Base-by-base conservation (phyloP, 2,888 invertebrate genomes). In the Amblyjoppa proteus region DNA sequence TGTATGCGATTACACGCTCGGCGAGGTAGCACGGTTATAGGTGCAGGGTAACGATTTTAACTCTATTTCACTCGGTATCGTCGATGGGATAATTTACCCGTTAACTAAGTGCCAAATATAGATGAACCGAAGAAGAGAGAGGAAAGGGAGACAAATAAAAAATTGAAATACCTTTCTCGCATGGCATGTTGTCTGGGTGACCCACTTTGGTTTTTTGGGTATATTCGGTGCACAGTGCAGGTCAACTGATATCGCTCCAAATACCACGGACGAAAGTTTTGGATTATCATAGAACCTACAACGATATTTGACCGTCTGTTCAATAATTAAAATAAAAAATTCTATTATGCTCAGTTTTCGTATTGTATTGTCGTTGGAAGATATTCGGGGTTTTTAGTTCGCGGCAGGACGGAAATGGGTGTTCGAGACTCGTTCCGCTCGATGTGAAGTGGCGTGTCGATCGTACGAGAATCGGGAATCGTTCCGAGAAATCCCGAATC, bases 391-490 rank as follows among this genome's bases (percentile, higher is more conserved):
- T 56, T 56, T 56, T n/a, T 56, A 3, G 20, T 9, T 56, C 25
- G 25, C 56, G n/a, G 1, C 3, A 20, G 6, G 61, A 61, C 28
- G 28, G 25, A 28, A 61, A 25, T 61, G 1, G 25, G n/a, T 13
- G 9, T 56, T 56, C 56, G 20, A 51, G 34, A 34, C 51, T 53
- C 77, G 71, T 79, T 86, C 53, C 70, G 77, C 74, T 84, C 61
- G 83, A 86, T 88, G 78, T 69, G 68, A 41, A 58, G 69, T 49
- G 45, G 81, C 81, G 84, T 13, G 61, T 87, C 87, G 81, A 87
- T 87, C 86, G 83, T 71, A 41, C 70, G 6, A 69, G 58, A 77
- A 53, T 69, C 74, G 64, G 68, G 76, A 76, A 73, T 49, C 66
- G 38, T 58, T 64, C 79, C 75, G 84, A 80, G 64, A 77, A 87